Base-by-base conservation (phyloP, 2,888 invertebrate genomes). In the Brenthis ino region DNA sequence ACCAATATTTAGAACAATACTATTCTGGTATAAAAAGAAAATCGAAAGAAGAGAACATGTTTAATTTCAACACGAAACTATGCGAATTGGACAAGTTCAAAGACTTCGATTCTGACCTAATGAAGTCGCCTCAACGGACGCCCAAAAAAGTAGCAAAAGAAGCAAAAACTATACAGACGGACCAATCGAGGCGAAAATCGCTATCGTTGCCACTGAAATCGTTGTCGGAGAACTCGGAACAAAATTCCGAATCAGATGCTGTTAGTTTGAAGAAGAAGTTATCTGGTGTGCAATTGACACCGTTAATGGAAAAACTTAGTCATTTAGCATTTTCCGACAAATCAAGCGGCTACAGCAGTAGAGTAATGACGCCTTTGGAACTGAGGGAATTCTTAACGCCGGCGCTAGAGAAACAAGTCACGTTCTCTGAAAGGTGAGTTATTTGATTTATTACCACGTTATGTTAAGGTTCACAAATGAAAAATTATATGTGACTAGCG, bases 271-370 rank as follows among this genome's bases (percentile, higher is more conserved):
- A 92, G 73, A 94, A 94, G 77, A 95, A 94, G 74, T 75, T 95
- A 48, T 94, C 94, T 12, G 96, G 96, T 0, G 94, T 96, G 0
- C 96, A 96, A 70, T 80, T 97, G 63, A 97, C 97, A 0, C 97
- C 97, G 0, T 82, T 97, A 0, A 96, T 97, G 96, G 96, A 96
- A 47, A 97, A 97, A 81, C 82, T 97, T 55, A 96, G 96, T 74
- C 94, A 96, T 61, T 82, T 97, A 69, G 96, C 96, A 1, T 93
- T 95, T 75, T 95, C 94, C 67, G 96, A 96, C 75, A 93, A 94
- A 75, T 95, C 95, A 0, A 95, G 95, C 70, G 95, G 95, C 0
- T 95, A 95, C 80, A 95, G 95, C 76, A 95, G 95, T 78, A 91
- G 95, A 75, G 95, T 96, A 55, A 94, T 95, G 75, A 96, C 96